phyloP scores from a whole-genome alignment of 2,113 vertebrate genomes.

The Equus quagga region DNA sequence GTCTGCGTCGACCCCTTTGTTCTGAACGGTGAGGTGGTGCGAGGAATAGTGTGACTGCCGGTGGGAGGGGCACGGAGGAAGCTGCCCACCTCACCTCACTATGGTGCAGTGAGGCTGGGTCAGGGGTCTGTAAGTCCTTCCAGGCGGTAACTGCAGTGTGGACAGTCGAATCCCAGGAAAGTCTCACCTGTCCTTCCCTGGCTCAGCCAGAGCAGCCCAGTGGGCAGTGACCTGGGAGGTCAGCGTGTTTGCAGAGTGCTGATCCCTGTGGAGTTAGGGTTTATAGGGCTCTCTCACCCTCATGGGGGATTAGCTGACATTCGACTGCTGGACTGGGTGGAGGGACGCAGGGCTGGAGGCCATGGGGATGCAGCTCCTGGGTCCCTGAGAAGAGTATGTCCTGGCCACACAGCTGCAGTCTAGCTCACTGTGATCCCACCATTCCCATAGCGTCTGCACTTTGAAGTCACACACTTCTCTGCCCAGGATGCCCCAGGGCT shows the following conservation, averaged over 20 bases:
- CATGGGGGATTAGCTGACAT: not conserved
- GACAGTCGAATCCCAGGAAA: not conserved
- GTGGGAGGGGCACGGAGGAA: no score
- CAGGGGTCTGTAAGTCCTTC: not conserved
- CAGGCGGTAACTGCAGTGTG: not conserved
- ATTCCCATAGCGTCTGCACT: not conserved
- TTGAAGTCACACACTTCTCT: not conserved
- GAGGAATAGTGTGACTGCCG: not conserved
- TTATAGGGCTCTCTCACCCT: not conserved
- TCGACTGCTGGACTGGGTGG: not conserved
- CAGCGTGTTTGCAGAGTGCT: not conserved
- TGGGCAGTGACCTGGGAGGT: not conserved
- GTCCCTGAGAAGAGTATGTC: not conserved
- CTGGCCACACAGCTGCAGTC: not conserved
- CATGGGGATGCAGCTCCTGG: not conserved
- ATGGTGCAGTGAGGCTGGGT: not conserved
- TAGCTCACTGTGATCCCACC: rapidly evolving
- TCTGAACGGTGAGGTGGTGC: no score
- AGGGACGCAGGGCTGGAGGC: no score
- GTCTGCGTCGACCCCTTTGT: not conserved
- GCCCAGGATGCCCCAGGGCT: not conserved
- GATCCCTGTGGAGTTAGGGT: not conserved
- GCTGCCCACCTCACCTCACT: no score
- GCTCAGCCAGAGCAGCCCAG: not conserved
- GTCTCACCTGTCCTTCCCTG: not conserved